These are phyloP conservation scores for Promerops cafer DNA, from an alignment of 2,113 vertebrate species.

Conservation along the genomic window DNA sequence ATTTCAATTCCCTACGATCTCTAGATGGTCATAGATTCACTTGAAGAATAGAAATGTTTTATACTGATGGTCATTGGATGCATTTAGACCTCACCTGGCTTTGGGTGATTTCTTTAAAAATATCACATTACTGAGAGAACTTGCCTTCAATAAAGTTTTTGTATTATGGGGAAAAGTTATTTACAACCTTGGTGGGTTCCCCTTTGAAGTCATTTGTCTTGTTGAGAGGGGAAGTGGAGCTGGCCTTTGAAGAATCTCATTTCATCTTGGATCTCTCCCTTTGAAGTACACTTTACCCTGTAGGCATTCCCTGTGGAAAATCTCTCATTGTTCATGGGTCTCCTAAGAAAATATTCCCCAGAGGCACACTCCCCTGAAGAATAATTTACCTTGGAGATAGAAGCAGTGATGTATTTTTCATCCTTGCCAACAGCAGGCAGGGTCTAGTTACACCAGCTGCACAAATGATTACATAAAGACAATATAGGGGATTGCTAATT, in stretches of 20 bases:
- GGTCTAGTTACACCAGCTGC: conserved; percentile 12
- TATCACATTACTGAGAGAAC: conserved; percentile 37
- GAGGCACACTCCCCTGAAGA: conserved; percentile 50
- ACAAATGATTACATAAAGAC: not conserved
- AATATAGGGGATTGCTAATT: not conserved
- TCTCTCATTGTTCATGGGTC: conserved; percentile 55
- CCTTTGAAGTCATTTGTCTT: conserved; percentile 67
- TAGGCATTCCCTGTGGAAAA: conserved; percentile 58
- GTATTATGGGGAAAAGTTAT: conserved; percentile 43
- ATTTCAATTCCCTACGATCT: not conserved
- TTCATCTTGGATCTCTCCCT: conserved; percentile 55
- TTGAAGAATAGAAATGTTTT: not conserved
- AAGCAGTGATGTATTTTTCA: conserved; percentile 55
- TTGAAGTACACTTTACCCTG: conserved; percentile 57
- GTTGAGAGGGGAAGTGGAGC: conserved; percentile 45
- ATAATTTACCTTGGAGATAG: conserved; percentile 45
- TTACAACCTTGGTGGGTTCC: conserved; percentile 55
- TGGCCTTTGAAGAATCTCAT: conserved; percentile 63
- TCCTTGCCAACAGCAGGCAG: conserved; percentile 48
- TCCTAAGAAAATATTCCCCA: conserved; percentile 57
- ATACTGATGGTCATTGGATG: not conserved
- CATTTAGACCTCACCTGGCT: conserved; percentile 24
- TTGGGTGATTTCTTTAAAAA: conserved; percentile 32
- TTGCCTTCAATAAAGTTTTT: conserved; percentile 41
- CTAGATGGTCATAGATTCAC: not conserved